Conservation (phyloP, 2,888 invertebrate species). For the Volucella inflata region DNA sequence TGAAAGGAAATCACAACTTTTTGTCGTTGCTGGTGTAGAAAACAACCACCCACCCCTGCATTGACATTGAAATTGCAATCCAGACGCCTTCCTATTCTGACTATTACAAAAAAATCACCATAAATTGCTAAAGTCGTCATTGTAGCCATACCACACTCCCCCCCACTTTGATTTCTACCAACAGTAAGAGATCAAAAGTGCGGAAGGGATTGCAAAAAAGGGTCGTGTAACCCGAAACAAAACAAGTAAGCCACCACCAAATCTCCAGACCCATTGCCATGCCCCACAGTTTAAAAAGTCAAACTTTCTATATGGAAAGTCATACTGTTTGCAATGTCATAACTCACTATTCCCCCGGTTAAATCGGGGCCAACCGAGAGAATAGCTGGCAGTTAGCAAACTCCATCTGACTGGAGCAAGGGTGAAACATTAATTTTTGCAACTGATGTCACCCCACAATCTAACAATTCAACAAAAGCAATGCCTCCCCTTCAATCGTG, state of each 20-base stretch:
- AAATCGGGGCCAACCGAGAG: neutral
- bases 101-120: slow-evolving; percentile 10
- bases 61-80: slow-evolving; percentile 57
- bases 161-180: slow-evolving; percentile 26
- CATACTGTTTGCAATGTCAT: slow-evolving; percentile 65
- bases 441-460: slow-evolving; percentile 51
- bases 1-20: slow-evolving; percentile 15
- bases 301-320: slow-evolving; percentile 56
- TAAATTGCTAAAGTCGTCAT: slow-evolving; percentile 49
- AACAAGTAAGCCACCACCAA: neutral
- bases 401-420: slow-evolving; percentile 36
- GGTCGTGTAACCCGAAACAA: slow-evolving; percentile 32
- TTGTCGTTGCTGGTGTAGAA: neutral
- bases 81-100: neutral
- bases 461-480: neutral
- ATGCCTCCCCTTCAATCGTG: slow-evolving; percentile 49
- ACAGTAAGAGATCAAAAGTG: neutral
- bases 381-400: slow-evolving; percentile 9
- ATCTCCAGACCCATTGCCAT: neutral
- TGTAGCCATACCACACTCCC: slow-evolving; percentile 32
- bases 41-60: neutral
- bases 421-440: slow-evolving; percentile 63
- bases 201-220: slow-evolving; percentile 10
- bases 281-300: slow-evolving; percentile 57
- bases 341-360: slow-evolving; percentile 50